phyloP scores from a whole-genome alignment of 2,888 invertebrate species.

The Lepidocyrtinus sp. region DNA sequence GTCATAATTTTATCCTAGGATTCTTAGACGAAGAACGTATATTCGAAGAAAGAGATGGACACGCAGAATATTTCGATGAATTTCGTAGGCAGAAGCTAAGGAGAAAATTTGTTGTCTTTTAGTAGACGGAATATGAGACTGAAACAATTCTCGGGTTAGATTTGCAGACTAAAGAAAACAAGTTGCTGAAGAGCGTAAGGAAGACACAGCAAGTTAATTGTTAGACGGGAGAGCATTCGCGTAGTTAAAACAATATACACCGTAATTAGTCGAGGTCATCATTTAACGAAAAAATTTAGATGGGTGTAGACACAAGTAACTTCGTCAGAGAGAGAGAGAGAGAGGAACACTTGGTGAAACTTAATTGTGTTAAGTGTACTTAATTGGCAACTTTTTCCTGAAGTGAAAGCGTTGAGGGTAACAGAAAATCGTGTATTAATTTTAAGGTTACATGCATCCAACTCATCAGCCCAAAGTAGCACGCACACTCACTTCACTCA shows the following conservation, averaged over 20 bases:
- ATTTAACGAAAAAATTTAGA: constrained; percentile 3
- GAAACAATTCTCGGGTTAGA: neutral
- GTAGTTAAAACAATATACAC: too few species aligned
- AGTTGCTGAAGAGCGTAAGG: constrained; percentile 14
- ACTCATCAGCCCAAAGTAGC: neutral
- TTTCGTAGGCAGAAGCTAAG: too few species aligned
- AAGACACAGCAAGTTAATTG: too few species aligned
- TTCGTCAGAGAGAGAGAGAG: constrained; percentile 3
- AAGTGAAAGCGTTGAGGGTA: constrained; percentile 56
- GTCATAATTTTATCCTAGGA: too few species aligned
- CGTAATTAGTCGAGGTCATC: too few species aligned
- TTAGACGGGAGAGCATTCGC: too few species aligned
- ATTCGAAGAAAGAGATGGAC: too few species aligned
- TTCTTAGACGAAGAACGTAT: too few species aligned
- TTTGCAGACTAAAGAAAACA: constrained; percentile 12
- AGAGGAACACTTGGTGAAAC: constrained; percentile 18
- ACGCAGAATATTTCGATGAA: too few species aligned
- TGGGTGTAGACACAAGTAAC: neutral
- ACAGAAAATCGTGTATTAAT: constrained; percentile 25
- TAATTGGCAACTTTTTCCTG: constrained; percentile 29
- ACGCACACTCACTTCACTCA: neutral
- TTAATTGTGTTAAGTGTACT: constrained; percentile 18
- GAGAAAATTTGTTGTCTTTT: too few species aligned
- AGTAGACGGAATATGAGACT: constrained; percentile 12
- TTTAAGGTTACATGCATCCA: neutral